These are phyloP conservation scores for Melieria picta DNA, from an alignment of 2,888 invertebrate species.

Conservation along the genomic window DNA sequence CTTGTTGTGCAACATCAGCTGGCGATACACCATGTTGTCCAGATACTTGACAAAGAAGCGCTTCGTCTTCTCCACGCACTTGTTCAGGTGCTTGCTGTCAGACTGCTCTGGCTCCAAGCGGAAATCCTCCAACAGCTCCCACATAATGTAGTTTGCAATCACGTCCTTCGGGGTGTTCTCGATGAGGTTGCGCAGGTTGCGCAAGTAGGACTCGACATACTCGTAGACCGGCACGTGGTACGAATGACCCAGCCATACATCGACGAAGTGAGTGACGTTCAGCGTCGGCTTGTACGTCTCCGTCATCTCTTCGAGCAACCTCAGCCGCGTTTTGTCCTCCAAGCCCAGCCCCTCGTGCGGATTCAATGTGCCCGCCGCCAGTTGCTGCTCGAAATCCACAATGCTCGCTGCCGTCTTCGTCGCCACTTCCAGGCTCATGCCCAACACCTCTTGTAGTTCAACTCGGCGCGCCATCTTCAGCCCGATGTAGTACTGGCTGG, in stretches of 20 bases:
- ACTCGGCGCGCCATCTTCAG: slow-evolving; percentile 34
- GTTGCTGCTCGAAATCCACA: slow-evolving; percentile 45
- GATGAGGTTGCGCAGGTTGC: slow-evolving; percentile 51
- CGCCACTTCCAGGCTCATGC: slow-evolving; percentile 45
- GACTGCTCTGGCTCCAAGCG: slow-evolving; percentile 40
- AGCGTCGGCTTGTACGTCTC: slow-evolving; percentile 50
- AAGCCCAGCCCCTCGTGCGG: slow-evolving; percentile 43
- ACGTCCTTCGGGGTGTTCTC: slow-evolving; percentile 48
- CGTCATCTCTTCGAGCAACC: slow-evolving; percentile 50
- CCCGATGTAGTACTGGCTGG: slow-evolving; percentile 34
- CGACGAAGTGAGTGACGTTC: slow-evolving; percentile 54
- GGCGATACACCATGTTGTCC: slow-evolving; percentile 54
- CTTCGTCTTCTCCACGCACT: slow-evolving; percentile 50
- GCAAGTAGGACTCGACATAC: slow-evolving; percentile 53
- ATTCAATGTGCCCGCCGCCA: slow-evolving; percentile 47
- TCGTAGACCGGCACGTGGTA: slow-evolving; percentile 57
- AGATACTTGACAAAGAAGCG: slow-evolving; percentile 52
- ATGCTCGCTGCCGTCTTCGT: slow-evolving; percentile 48
- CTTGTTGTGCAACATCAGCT: slow-evolving; percentile 39
- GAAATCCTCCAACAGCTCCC: slow-evolving; percentile 52
- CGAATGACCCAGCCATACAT: slow-evolving; percentile 55
- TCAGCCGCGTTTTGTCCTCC: slow-evolving; percentile 48
- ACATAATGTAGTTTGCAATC: slow-evolving; percentile 61
- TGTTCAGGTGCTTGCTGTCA: slow-evolving; percentile 43
- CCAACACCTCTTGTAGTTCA: slow-evolving; percentile 49